A percentile compares a stretch with the other conserved stretches of the same genome.
These are phyloP conservation scores for Uromys caudimaculatus DNA, from an alignment of 2,797 vertebrate species.

Conservation along the genomic window DNA sequence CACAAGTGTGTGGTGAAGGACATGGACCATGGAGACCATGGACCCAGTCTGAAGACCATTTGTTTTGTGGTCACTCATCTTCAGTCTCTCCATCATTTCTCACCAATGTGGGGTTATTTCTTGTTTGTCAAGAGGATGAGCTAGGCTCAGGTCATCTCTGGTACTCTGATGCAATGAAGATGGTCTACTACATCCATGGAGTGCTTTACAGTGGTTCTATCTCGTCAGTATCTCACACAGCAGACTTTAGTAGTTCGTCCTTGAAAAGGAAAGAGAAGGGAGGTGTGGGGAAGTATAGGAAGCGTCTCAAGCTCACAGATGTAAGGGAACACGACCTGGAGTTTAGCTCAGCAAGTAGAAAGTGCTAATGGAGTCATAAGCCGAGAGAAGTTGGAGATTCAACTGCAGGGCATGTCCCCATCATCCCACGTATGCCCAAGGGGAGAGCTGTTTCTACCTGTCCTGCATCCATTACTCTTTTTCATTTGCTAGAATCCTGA, in stretches of 20 bases:
- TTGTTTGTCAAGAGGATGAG: neutral
- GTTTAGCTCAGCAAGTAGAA: neutral
- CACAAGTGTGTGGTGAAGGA: neutral
- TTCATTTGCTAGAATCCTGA: neutral
- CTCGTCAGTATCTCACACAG: neutral
- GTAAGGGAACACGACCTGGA: neutral
- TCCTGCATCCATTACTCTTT: neutral
- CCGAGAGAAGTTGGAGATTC: neutral
- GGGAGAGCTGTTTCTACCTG: neutral
- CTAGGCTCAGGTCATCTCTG: neutral
- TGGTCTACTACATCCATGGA: neutral
- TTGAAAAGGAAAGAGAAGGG: neutral
- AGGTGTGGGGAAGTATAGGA: neutral
- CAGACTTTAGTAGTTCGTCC: conserved; percentile 10
- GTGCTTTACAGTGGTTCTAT: neutral
- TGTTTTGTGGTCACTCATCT: neutral
- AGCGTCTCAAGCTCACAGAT: neutral
- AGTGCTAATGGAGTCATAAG: neutral
- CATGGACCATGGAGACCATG: neutral
- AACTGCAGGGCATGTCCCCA: neutral
- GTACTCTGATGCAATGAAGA: neutral
- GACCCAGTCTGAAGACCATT: neutral
- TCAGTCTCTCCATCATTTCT: neutral
- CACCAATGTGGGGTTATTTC: neutral
- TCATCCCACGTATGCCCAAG: neutral